Percentiles rank a stretch among this genome's conserved stretches.
phyloP scores from a whole-genome alignment of 1,140 invertebrate genomes.

The Drosophila persimilis region DNA sequence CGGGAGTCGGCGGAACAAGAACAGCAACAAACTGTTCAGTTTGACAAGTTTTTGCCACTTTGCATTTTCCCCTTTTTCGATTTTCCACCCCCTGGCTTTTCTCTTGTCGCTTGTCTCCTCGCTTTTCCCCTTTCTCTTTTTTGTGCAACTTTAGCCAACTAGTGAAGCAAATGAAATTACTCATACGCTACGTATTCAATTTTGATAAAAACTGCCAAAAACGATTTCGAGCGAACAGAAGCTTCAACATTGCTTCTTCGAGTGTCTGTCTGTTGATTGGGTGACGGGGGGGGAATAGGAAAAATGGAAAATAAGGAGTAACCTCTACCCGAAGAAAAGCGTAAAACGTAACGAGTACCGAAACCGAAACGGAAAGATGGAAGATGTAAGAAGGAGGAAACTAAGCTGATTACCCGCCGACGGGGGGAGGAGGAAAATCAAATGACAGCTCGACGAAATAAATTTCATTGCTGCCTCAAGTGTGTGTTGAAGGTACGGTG shows the following conservation, averaged over 20 bases:
- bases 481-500: conserved; percentile 6
- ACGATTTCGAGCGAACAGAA: conserved; percentile 52
- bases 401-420: conserved; percentile 68
- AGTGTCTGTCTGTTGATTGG: conserved; percentile 47
- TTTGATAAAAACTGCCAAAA: conserved; percentile 62
- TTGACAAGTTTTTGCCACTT: conserved; percentile 78
- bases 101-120: conserved; percentile 4
- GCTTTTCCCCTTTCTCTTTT: conserved; percentile 11
- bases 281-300: not conserved
- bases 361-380: not conserved
- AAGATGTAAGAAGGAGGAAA: conserved; percentile 29
- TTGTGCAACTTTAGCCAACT: conserved; percentile 53
- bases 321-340: too few species aligned
- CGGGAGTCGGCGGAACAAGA: not conserved
- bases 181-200: conserved; percentile 77
- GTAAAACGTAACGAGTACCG: conserved; percentile 5
- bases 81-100: conserved; percentile 34
- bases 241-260: conserved; percentile 28
- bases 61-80: conserved; percentile 59
- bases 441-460: conserved; percentile 67
- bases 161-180: conserved; percentile 73
- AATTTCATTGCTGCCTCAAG: conserved; percentile 64
- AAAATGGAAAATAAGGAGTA: conserved; percentile 17
- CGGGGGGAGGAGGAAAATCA: conserved; percentile 45
- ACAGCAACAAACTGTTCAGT: conserved; percentile 44